Evolutionary conservation across 2,113 vertebrate species (phyloP).

Genomic region (Carassius carassius): DNA sequence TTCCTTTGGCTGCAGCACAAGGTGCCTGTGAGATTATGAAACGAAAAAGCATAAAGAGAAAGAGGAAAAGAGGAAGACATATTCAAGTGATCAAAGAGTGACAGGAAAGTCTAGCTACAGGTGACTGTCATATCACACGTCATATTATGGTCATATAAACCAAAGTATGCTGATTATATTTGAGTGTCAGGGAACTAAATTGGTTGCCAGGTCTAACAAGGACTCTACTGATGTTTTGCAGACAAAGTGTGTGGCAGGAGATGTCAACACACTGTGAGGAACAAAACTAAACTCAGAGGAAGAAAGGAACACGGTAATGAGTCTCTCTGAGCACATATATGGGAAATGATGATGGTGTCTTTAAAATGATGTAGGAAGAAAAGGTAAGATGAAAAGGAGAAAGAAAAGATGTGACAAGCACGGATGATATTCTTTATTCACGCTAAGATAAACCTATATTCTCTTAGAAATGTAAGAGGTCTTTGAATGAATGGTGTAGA

Average conservation of each 20-base stretch:
- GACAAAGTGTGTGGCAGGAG: conserved; percentile 1
- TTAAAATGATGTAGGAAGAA: background rate
- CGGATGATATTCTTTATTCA: conserved; percentile 1
- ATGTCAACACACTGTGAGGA: conserved; percentile 2
- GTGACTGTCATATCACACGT: conserved; percentile 6
- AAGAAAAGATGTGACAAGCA: background rate
- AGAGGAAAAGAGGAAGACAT: background rate
- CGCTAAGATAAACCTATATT: background rate
- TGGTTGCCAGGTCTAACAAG: conserved; percentile 31
- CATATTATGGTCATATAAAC: background rate
- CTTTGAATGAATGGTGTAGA: background rate
- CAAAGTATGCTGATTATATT: background rate
- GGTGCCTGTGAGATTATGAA: conserved; percentile 55
- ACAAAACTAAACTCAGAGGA: conserved; percentile 8
- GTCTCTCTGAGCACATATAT: background rate
- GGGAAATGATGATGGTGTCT: conserved; percentile 32
- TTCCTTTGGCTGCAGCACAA: conserved; percentile 63
- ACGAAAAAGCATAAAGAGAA: conserved; percentile 37
- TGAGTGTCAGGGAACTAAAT: conserved; percentile 23
- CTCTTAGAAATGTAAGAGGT: background rate
- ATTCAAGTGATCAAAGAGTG: background rate
- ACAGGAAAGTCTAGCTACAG: conserved; percentile 8
- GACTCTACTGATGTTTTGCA: conserved; percentile 7
- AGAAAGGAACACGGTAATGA: conserved; percentile 17
- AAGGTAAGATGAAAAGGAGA: conserved; percentile 25